Conservation (phyloP, 2,888 invertebrate species). For the Agapostemon virescens region DNA sequence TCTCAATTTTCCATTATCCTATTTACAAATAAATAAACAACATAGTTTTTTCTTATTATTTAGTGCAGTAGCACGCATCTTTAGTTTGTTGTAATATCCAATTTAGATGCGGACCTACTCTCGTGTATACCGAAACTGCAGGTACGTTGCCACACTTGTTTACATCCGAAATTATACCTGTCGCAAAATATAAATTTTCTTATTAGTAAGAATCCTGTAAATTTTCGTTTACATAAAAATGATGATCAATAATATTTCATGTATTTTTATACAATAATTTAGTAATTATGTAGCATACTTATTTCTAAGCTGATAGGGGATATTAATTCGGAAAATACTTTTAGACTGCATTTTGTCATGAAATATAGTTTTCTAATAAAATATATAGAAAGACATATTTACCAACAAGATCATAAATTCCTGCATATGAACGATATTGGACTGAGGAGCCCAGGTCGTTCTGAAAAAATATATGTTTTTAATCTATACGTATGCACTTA, state of each 20-base stretch:
- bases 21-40: conserved; percentile 12
- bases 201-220: background rate
- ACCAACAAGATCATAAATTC: conserved; percentile 83
- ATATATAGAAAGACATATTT: conserved; percentile 38
- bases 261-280: background rate
- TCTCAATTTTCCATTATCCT: background rate
- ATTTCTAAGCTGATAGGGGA: background rate
- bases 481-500: no score
- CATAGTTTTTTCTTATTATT: conserved; percentile 56
- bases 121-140: conserved; percentile 81
- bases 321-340: background rate
- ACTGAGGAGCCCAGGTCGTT: conserved; percentile 83
- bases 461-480: conserved; percentile 74
- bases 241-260: background rate
- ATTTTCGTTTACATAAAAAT: background rate
- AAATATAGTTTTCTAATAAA: background rate
- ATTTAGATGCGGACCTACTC: conserved; percentile 81
- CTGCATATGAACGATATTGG: conserved; percentile 81
- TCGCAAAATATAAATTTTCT: background rate
- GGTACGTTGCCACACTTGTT: conserved; percentile 81
- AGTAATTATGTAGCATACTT: no score
- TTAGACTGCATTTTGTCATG: background rate
- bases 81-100: conserved; percentile 83
- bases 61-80: conserved; percentile 83
- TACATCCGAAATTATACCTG: conserved; percentile 82